A percentile compares a stretch with the other conserved stretches of the same genome.
These are phyloP conservation scores for Leptocoma aspasia DNA, from an alignment of 2,113 vertebrate species.

Conservation along the genomic window DNA sequence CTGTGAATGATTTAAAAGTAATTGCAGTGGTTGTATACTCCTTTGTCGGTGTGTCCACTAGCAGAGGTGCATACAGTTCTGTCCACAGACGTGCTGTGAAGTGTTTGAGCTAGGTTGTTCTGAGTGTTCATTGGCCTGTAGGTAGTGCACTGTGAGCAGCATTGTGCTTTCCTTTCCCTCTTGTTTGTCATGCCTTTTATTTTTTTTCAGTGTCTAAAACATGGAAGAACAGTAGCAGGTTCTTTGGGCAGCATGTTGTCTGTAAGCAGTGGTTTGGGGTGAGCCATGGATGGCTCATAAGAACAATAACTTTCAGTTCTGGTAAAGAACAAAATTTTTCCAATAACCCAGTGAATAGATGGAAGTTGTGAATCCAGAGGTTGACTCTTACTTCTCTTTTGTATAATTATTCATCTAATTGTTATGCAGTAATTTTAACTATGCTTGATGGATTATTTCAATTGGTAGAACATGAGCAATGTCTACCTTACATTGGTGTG, in stretches of 20 bases:
- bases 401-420: background rate
- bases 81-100: constrained; percentile 57
- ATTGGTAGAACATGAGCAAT: background rate
- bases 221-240: background rate
- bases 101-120: constrained; percentile 59
- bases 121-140: background rate
- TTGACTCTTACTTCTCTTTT: background rate
- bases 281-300: constrained; percentile 12
- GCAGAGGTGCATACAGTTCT: background rate
- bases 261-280: background rate
- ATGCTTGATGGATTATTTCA: background rate
- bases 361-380: constrained; percentile 1
- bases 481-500: constrained; percentile 11
- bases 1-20: constrained; percentile 71
- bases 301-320: constrained; percentile 1
- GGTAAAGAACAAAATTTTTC: background rate
- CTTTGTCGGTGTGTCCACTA: background rate
- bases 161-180: constrained; percentile 3
- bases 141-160: constrained; percentile 9
- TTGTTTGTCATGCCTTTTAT: background rate
- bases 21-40: constrained; percentile 54
- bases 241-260: constrained; percentile 30
- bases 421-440: background rate
- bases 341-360: background rate
- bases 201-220: background rate